Percentiles rank a stretch among this genome's conserved stretches.
Conservation (phyloP, 2,797 vertebrate genomes). For the Moxostoma hubbsi region DNA sequence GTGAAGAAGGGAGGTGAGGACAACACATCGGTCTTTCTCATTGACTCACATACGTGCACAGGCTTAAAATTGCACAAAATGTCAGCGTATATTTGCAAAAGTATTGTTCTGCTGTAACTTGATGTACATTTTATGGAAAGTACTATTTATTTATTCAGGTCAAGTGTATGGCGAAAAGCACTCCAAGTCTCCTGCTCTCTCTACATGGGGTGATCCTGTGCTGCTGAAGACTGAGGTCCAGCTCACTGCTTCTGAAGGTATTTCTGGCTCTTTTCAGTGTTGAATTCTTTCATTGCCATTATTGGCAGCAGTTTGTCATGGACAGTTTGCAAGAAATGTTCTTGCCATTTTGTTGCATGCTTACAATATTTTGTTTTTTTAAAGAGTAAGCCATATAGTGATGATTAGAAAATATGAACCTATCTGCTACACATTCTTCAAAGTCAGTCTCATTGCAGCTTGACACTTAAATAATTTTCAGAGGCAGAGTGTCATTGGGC, state of each 20-base stretch:
- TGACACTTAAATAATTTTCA: constrained; percentile 57
- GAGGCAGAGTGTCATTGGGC: constrained; percentile 96
- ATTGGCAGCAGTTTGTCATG: too few relatives aligned
- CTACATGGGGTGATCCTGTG: constrained; percentile 95
- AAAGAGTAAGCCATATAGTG: too few relatives aligned
- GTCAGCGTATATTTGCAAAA: neutral
- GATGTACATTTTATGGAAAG: neutral
- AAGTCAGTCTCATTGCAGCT: too few relatives aligned
- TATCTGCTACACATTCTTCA: too few relatives aligned
- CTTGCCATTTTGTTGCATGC: too few relatives aligned
- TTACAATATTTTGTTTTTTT: too few relatives aligned
- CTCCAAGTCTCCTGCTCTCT: constrained; percentile 92
- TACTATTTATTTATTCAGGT: constrained; percentile 72
- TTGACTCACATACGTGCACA: neutral
- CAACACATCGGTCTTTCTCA: neutral
- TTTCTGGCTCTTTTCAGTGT: neutral
- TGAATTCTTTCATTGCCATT: too few relatives aligned
- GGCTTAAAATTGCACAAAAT: too few relatives aligned
- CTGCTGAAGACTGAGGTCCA: constrained; percentile 96
- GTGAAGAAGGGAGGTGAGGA: constrained; percentile 92
- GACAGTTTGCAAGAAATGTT: too few relatives aligned
- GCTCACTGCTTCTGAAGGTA: constrained; percentile 93
- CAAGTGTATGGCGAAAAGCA: constrained; percentile 95
- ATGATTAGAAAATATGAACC: too few relatives aligned
- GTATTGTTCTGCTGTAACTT: neutral